Base-by-base conservation (phyloP, 2,113 vertebrate species). In the Etheostoma cragini region DNA sequence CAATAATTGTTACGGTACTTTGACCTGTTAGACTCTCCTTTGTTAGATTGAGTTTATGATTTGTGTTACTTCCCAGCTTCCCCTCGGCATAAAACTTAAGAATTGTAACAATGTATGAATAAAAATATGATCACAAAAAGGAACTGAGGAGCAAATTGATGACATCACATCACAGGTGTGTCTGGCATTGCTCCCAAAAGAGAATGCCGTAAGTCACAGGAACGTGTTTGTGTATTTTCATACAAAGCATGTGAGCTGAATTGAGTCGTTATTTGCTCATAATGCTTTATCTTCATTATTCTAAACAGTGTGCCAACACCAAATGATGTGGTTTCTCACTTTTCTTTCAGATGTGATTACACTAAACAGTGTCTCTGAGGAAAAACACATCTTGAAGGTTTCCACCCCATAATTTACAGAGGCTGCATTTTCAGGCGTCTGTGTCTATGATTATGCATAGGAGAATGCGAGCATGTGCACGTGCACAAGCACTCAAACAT, bases 141-240 rank as follows among this genome's bases (percentile, higher is more conserved):
- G 10, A 42, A 50, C n/a, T 54, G 73, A 66, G 63, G 47, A 77
- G 63, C 79, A 69, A 73, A 77, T 50, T 58, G 22, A 86, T 81
- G 84, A 88, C 85, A 78, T 89, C 78, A 87, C 76, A 42, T 17
- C 38, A 30, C 84, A 89, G 82, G 69, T 88, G 80, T 72, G 72
- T 83, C 72, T 66, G 77, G 77, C 64, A n/a, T 81, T n/a, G 11
- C 68, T 85, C 79, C 62, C n/a, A 17, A 66, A 87, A 78, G 8
- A 66, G 21, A 77, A 60, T 67, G 54, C 22, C 57, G 38, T 82
- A 68, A 62, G 61, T 86, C 54, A 78, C 46, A 70, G 46, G 38
- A 53, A 61, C 14, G 58, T 35, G 46, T 71, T 24, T 61, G 15
- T 72, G 75, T 56, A 14, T 71, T 42, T 42, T 42, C 10, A 17